Evolutionary conservation across 1,140 invertebrate species (phyloP).

Genomic region (Ganaspis sp.): DNA sequence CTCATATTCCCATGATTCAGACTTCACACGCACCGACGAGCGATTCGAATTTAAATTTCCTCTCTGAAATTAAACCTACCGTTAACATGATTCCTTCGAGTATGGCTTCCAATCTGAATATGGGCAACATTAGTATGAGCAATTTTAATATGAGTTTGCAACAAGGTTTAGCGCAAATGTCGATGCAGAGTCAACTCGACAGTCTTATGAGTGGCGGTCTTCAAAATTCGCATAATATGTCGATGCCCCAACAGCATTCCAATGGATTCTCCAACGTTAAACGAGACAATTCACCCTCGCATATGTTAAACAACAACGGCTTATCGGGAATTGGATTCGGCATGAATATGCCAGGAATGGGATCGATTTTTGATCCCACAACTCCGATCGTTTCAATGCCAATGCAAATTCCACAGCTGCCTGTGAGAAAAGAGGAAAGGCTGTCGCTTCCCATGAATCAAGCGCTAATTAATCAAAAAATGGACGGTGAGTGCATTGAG

Average conservation of each 20-base stretch:
- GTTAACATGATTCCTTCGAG: slow-evolving; percentile 67
- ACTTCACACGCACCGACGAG: slow-evolving; percentile 61
- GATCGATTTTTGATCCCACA: slow-evolving; percentile 82
- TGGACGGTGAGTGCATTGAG: slow-evolving; percentile 68
- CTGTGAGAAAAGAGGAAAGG: slow-evolving; percentile 78
- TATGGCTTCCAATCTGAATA: slow-evolving; percentile 63
- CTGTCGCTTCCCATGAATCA: slow-evolving; percentile 66
- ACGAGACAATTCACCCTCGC: slow-evolving; percentile 74
- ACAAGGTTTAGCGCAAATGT: slow-evolving; percentile 61
- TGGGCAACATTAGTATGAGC: slow-evolving; percentile 65
- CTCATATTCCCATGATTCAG: slow-evolving; percentile 65
- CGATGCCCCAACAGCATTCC: slow-evolving; percentile 70
- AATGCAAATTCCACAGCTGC: slow-evolving; percentile 72
- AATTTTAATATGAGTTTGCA: slow-evolving; percentile 67
- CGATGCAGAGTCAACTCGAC: slow-evolving; percentile 70
- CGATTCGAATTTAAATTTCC: slow-evolving; percentile 63
- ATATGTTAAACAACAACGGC: slow-evolving; percentile 76
- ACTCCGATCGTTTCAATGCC: slow-evolving; percentile 74
- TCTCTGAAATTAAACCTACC: slow-evolving; percentile 66
- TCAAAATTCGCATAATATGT: slow-evolving; percentile 66
- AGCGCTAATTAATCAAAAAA: slow-evolving; percentile 67
- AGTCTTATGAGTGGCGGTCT: slow-evolving; percentile 63
- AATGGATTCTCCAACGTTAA: slow-evolving; percentile 74
- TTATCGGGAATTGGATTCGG: slow-evolving; percentile 69
- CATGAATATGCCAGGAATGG: slow-evolving; percentile 74